These are phyloP conservation scores for Rhopalosiphum padi DNA, from an alignment of 1,140 invertebrate genomes.

Conservation along the genomic window DNA sequence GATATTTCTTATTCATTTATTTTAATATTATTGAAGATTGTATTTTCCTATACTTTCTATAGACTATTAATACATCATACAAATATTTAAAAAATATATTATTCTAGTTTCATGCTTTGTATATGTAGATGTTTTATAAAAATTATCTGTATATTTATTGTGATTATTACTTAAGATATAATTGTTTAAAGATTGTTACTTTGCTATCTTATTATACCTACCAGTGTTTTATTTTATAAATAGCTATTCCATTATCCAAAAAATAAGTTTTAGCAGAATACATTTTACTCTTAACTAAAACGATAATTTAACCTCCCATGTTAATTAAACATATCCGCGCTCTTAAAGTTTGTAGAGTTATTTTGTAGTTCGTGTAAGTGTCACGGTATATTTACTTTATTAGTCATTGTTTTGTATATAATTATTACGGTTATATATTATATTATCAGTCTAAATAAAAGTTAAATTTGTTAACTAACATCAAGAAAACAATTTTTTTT, in stretches of 20 bases:
- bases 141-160: not conserved
- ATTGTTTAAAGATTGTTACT: not conserved
- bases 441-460: not conserved
- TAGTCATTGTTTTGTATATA: not conserved
- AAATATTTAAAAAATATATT: not conserved
- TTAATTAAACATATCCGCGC: constrained; percentile 43
- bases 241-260: not conserved
- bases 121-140: not conserved
- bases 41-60: not conserved
- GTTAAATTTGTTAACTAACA: not conserved
- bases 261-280: constrained; percentile 16
- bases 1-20: not conserved
- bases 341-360: constrained; percentile 6
- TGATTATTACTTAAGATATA: not conserved
- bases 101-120: not conserved
- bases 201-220: not conserved
- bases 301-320: not conserved
- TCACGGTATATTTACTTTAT: constrained; percentile 5
- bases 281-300: not conserved
- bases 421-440: constrained; percentile 7
- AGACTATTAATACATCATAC: not conserved
- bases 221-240: not conserved
- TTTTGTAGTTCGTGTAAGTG: not conserved
- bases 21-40: not conserved
- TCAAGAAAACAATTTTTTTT: not conserved